These are phyloP conservation scores for Esox niger DNA, from an alignment of 2,113 vertebrate species.

Conservation along the genomic window DNA sequence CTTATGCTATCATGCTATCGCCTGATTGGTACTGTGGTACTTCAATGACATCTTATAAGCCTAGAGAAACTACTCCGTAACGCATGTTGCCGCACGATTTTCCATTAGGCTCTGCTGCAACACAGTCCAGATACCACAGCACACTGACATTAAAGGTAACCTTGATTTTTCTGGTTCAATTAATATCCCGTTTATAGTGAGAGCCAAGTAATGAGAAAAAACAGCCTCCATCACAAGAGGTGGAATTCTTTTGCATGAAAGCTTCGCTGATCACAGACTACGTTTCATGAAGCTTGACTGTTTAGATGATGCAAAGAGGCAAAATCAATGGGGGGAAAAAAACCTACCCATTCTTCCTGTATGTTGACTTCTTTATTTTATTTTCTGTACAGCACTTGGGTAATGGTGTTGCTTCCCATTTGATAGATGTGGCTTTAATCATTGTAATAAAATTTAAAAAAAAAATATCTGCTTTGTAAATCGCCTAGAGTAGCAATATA, in stretches of 20 bases:
- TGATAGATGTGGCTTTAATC: slow-evolving; percentile 95
- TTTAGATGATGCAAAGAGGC: slow-evolving; percentile 57
- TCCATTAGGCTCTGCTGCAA: slow-evolving; percentile 16
- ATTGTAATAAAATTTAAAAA: slow-evolving; percentile 84
- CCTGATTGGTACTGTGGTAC: slow-evolving; percentile 49
- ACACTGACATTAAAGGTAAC: slow-evolving; percentile 68
- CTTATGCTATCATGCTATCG: slow-evolving; percentile 51
- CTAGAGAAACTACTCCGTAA: slow-evolving; percentile 55
- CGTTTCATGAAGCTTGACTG: slow-evolving; percentile 60
- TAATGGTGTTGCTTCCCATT: slow-evolving; percentile 91
- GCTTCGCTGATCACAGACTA: slow-evolving; percentile 63
- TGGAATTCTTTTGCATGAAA: slow-evolving; percentile 52
- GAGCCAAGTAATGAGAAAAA: slow-evolving; percentile 65
- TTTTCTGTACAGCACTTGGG: slow-evolving; percentile 79
- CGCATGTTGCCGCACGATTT: slow-evolving; percentile 44
- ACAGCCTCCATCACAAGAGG: slow-evolving; percentile 57
- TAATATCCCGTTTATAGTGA: slow-evolving; percentile 62
- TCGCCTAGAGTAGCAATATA: slow-evolving; percentile 97
- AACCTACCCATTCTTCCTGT: slow-evolving; percentile 43
- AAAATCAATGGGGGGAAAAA: slow-evolving; percentile 34
- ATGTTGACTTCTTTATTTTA: slow-evolving; percentile 51
- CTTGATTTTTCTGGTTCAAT: slow-evolving; percentile 70
- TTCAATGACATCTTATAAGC: slow-evolving; percentile 56
- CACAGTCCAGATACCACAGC: slow-evolving; percentile 58
- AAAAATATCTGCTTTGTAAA: slow-evolving; percentile 86